Percentiles rank a stretch among this genome's conserved stretches.
These are phyloP conservation scores for Acanthornis magna DNA, from an alignment of 2,797 vertebrate species.

Conservation along the genomic window DNA sequence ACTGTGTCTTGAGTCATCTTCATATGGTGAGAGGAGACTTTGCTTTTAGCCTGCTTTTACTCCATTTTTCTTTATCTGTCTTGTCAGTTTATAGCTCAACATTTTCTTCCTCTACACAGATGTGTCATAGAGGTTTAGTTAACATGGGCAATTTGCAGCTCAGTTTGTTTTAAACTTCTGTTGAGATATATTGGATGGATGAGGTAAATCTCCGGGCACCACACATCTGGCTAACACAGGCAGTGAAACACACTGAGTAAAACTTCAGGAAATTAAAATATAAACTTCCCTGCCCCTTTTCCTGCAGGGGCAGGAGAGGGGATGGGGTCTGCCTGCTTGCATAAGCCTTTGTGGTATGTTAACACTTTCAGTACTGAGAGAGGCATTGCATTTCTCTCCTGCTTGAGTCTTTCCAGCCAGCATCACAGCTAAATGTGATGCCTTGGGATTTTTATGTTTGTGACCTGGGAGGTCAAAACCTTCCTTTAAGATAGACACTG, in stretches of 20 bases:
- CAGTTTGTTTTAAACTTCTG: constrained; percentile 37
- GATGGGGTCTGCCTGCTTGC: background rate
- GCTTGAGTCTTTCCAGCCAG: background rate
- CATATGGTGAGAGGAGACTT: background rate
- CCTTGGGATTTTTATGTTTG: background rate
- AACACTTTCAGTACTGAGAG: background rate
- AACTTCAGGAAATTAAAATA: constrained; percentile 65
- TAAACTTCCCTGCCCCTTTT: constrained; percentile 53
- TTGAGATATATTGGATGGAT: background rate
- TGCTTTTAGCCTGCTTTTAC: background rate
- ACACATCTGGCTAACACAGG: constrained; percentile 34
- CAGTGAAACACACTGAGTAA: background rate
- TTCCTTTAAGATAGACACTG: background rate
- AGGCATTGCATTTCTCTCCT: background rate
- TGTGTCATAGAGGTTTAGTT: background rate
- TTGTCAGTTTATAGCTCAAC: background rate
- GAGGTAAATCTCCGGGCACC: constrained; percentile 37
- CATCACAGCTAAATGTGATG: background rate
- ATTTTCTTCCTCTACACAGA: background rate
- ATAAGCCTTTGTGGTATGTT: background rate
- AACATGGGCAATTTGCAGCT: background rate
- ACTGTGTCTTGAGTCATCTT: background rate
- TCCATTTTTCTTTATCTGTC: background rate
- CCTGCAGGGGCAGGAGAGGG: background rate
- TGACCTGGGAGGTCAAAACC: constrained; percentile 4